A percentile compares a stretch with the other conserved stretches of the same genome.
These are phyloP conservation scores for Rhinatrema bivittatum DNA, from an alignment of 2,797 vertebrate genomes.

Conservation along the genomic window DNA sequence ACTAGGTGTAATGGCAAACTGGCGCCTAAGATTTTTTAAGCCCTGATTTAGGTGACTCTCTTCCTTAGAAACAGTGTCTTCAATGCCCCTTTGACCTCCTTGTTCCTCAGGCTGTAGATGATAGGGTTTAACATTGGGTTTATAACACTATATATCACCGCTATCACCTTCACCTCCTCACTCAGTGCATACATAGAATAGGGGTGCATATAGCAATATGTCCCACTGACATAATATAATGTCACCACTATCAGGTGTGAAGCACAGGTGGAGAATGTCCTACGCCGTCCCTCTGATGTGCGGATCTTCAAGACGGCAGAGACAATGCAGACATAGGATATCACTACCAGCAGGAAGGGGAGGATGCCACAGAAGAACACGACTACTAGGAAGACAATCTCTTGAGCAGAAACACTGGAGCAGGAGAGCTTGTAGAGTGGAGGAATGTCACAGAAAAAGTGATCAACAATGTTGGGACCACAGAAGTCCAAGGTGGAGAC, in stretches of 20 bases:
- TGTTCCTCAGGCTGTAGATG: constrained; percentile 40
- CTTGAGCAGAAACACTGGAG: constrained; percentile 15
- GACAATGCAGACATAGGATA: constrained; percentile 20
- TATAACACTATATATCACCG: constrained; percentile 35
- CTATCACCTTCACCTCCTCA: constrained; percentile 34
- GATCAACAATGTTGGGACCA: constrained; percentile 30
- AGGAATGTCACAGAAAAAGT: constrained; percentile 44
- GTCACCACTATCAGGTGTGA: constrained; percentile 29
- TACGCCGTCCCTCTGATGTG: constrained; percentile 18
- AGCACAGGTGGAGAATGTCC: constrained; percentile 36
- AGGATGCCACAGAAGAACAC: constrained; percentile 25
- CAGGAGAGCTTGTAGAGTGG: constrained; percentile 36
- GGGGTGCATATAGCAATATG: constrained; percentile 30
- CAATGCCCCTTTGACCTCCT: constrained; percentile 32
- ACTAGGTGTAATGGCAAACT: too few species aligned
- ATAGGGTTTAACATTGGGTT: constrained; percentile 42
- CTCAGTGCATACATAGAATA: constrained; percentile 13
- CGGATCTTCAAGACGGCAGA: constrained; percentile 14
- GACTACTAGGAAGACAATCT: constrained; percentile 27
- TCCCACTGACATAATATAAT: constrained; percentile 26
- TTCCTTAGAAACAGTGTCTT: too few species aligned
- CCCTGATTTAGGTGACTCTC: too few species aligned
- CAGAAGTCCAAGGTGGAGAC: constrained; percentile 34
- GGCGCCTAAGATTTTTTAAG: too few species aligned
- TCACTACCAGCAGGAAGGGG: constrained; percentile 15